phyloP scores from a whole-genome alignment of 2,888 invertebrate genomes.

The Lobophora halterata region DNA sequence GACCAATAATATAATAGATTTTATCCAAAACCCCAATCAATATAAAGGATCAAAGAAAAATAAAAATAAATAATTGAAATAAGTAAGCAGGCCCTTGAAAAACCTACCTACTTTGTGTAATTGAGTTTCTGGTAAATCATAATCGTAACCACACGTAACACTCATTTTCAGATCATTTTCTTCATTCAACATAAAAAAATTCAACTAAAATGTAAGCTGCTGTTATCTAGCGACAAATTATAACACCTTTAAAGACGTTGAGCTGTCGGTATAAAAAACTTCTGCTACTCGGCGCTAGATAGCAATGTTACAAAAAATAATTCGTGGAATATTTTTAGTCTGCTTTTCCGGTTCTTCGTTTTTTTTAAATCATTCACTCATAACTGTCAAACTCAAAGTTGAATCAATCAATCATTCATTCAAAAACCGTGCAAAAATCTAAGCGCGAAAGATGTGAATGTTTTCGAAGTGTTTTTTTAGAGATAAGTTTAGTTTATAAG shows the following conservation, averaged over 20 bases:
- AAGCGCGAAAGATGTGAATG: too few relatives aligned
- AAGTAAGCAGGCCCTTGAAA: too few relatives aligned
- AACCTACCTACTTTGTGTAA: too few relatives aligned
- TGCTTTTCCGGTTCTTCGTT: background rate
- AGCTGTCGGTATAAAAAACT: background rate
- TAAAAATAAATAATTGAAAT: too few relatives aligned
- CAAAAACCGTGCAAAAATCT: slow-evolving; percentile 26
- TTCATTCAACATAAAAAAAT: too few relatives aligned
- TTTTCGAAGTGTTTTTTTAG: slow-evolving; percentile 4
- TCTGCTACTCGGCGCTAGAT: slow-evolving; percentile 42
- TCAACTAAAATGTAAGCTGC: too few relatives aligned
- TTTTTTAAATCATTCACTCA: slow-evolving; percentile 16
- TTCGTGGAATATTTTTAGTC: background rate
- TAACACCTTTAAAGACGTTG: background rate
- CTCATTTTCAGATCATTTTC: too few relatives aligned
- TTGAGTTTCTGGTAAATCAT: too few relatives aligned
- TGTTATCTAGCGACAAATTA: slow-evolving; percentile 5
- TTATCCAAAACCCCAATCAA: too few relatives aligned
- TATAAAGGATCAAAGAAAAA: too few relatives aligned
- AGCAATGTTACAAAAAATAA: slow-evolving; percentile 17
- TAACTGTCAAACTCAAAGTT: slow-evolving; percentile 9
- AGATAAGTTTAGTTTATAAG: background rate
- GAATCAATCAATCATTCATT: slow-evolving; percentile 14
- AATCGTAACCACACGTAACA: too few relatives aligned
- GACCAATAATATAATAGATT: too few relatives aligned